Percentiles rank a stretch among this genome's conserved stretches.
These are phyloP conservation scores for Drusus annulatus DNA, from an alignment of 1,140 invertebrate species.

Conservation along the genomic window DNA sequence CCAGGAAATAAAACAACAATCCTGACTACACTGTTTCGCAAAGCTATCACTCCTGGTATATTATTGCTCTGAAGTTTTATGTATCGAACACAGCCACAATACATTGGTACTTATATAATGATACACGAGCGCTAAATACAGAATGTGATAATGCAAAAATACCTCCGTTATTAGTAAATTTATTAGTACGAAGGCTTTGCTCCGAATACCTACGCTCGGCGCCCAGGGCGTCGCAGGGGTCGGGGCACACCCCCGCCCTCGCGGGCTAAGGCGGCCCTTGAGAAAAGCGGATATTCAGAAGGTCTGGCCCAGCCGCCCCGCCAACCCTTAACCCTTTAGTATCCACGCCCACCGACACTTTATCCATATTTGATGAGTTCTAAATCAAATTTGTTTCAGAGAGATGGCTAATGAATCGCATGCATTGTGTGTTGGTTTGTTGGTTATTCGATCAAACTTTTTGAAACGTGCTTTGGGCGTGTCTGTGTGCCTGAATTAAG, in stretches of 20 bases:
- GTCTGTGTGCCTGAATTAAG: too few relatives aligned
- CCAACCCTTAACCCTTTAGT: constrained; percentile 17
- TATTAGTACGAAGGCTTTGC: constrained; percentile 17
- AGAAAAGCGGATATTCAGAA: constrained; percentile 41
- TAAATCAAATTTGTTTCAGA: not conserved
- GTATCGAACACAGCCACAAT: not conserved
- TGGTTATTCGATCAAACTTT: not conserved
- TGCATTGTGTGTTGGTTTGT: too few relatives aligned
- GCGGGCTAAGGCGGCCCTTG: constrained; percentile 32
- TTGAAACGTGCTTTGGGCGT: too few relatives aligned
- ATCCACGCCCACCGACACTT: not conserved
- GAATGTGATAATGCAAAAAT: constrained; percentile 2
- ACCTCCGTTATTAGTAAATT: constrained; percentile 29
- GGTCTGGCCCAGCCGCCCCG: not conserved
- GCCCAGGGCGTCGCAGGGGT: constrained; percentile 25
- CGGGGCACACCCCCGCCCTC: constrained; percentile 2
- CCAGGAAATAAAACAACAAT: too few relatives aligned
- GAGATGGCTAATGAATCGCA: too few relatives aligned
- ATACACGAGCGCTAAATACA: not conserved
- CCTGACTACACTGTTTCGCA: too few relatives aligned
- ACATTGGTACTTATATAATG: not conserved
- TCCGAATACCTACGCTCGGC: not conserved
- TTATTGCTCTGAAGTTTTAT: too few relatives aligned
- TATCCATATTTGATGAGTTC: constrained; percentile 17
- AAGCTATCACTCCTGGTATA: too few relatives aligned